Conservation (phyloP, 2,113 vertebrate genomes). For the Pteruthius melanotis region DNA sequence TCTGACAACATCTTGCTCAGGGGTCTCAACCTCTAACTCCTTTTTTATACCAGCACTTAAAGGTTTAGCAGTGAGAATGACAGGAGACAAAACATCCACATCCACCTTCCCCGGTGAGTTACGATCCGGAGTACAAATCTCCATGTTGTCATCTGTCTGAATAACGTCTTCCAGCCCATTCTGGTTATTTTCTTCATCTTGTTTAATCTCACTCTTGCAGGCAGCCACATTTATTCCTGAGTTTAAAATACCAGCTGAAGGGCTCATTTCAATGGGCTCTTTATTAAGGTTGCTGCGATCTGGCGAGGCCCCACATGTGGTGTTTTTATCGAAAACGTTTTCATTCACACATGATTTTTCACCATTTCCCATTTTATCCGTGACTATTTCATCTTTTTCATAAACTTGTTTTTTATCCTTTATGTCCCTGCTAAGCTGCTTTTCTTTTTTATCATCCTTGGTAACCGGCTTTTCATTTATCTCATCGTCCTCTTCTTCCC, state of each 20-base stretch:
- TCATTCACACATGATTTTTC: not conserved
- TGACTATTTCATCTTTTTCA: conserved; percentile 12
- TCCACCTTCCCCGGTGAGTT: conserved; percentile 64
- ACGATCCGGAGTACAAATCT: conserved; percentile 86
- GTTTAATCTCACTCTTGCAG: conserved; percentile 41
- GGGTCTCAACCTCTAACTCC: not conserved
- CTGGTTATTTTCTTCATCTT: conserved; percentile 22
- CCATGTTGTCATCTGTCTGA: conserved; percentile 84
- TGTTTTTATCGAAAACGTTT: not conserved
- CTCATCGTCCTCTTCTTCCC: conserved; percentile 87
- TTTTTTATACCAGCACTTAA: not conserved
- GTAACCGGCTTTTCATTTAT: conserved; percentile 36
- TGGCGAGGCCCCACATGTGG: not conserved
- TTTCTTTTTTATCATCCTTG: conserved; percentile 53
- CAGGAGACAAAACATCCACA: conserved; percentile 53
- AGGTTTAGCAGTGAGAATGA: not conserved
- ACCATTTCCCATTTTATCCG: not conserved
- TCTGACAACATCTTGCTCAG: not conserved
- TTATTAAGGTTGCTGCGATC: conserved; percentile 6
- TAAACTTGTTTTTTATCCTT: conserved; percentile 21
- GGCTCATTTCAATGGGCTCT: not conserved
- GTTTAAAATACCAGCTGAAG: conserved; percentile 13
- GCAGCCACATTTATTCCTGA: conserved; percentile 23
- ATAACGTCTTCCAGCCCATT: conserved; percentile 56
- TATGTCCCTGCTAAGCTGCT: not conserved